A percentile compares a stretch with the other conserved stretches of the same genome.
phyloP scores from a whole-genome alignment of 2,113 vertebrate genomes.

The Sorex araneus region DNA sequence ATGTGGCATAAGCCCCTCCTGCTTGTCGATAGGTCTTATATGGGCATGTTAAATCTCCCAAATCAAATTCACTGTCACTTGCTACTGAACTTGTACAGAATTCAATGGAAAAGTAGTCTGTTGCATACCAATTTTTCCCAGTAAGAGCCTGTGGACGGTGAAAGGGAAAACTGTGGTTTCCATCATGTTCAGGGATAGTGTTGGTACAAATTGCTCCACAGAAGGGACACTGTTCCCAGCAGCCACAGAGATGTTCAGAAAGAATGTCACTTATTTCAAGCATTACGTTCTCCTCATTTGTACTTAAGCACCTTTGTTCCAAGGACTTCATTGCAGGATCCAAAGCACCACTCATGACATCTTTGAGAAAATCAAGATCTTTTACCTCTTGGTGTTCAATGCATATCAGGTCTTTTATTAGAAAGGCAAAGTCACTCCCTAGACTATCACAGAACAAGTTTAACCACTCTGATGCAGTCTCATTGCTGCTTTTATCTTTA shows the following conservation, averaged over 20 bases:
- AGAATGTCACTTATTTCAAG: conserved; percentile 73
- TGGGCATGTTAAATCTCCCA: rapidly evolving
- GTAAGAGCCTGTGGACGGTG: neutral
- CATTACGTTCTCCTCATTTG: neutral
- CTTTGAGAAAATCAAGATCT: conserved; percentile 83
- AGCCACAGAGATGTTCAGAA: conserved; percentile 83
- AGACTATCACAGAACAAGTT: conserved; percentile 82
- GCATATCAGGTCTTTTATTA: conserved; percentile 72
- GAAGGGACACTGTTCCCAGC: conserved; percentile 85
- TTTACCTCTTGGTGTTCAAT: conserved; percentile 82
- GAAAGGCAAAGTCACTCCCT: conserved; percentile 76
- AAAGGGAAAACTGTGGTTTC: too few species aligned
- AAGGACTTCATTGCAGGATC: neutral
- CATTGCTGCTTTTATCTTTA: conserved; percentile 70
- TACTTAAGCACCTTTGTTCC: neutral
- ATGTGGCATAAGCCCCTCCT: too few species aligned
- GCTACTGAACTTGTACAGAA: too few species aligned
- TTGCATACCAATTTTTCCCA: rapidly evolving
- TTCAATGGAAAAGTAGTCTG: neutral
- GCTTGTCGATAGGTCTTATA: too few species aligned
- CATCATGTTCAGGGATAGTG: conserved; percentile 70
- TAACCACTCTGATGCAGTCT: conserved; percentile 81
- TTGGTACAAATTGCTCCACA: conserved; percentile 87
- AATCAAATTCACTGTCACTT: rapidly evolving
- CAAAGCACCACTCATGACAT: conserved; percentile 71